These are phyloP conservation scores for Pygoscelis antarcticus DNA, from an alignment of 2,113 vertebrate species.

Conservation along the genomic window DNA sequence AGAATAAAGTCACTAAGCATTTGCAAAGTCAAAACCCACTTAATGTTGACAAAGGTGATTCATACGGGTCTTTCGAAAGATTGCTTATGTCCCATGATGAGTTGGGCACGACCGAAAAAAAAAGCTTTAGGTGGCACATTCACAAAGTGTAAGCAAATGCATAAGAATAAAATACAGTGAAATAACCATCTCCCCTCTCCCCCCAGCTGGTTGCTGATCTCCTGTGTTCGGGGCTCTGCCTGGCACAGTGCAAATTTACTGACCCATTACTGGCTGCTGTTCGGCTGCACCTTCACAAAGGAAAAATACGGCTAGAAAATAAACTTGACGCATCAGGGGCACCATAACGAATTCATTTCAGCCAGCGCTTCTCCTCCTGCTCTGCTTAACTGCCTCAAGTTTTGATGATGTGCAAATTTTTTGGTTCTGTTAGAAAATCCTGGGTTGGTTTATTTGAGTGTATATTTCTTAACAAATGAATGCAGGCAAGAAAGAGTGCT, in stretches of 20 bases:
- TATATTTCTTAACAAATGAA: neutral
- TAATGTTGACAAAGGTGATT: conserved; percentile 12
- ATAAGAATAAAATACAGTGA: neutral
- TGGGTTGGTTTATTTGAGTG: neutral
- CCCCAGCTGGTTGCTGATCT: neutral
- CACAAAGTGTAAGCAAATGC: neutral
- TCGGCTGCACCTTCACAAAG: conserved; percentile 11
- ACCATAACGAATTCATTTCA: conserved; percentile 8
- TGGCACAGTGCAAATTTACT: conserved; percentile 31
- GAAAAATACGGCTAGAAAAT: conserved; percentile 19
- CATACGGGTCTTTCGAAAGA: neutral
- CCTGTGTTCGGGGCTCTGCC: neutral
- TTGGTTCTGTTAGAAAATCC: neutral
- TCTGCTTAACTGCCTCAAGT: neutral
- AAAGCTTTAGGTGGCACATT: neutral
- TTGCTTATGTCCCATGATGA: neutral
- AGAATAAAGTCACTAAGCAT: neutral
- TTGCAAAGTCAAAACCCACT: neutral
- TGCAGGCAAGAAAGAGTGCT: neutral
- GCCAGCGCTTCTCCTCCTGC: neutral
- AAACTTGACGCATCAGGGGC: neutral
- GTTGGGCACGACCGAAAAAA: neutral
- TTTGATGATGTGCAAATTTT: neutral
- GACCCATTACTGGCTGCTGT: conserved; percentile 33
- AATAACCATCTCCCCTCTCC: neutral